Evolutionary conservation across 2,113 vertebrate genomes (phyloP).

Genomic region (Sclerurus mexicanus): DNA sequence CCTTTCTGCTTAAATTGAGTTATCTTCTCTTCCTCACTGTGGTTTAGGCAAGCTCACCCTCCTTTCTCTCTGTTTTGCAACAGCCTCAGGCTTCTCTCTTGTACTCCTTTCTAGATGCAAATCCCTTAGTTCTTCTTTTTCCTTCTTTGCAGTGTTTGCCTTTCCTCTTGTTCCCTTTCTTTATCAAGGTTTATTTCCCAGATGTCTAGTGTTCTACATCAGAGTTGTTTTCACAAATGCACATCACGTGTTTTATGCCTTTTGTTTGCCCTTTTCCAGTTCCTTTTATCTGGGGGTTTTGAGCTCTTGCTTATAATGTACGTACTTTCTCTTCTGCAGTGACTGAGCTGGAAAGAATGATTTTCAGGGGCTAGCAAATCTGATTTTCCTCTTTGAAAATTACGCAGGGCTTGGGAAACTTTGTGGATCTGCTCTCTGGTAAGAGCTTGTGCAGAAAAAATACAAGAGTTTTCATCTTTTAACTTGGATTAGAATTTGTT

Average conservation of each 20-base stretch:
- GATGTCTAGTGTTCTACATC: neutral
- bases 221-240: neutral
- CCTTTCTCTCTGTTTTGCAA: neutral
- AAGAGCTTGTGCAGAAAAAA: neutral
- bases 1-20: neutral
- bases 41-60: neutral
- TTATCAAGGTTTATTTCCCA: conserved; percentile 25
- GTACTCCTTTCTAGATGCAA: neutral
- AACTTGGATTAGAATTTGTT: neutral
- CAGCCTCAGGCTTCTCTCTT: neutral
- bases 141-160: neutral
- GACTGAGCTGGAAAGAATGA: neutral
- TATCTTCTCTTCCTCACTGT: neutral
- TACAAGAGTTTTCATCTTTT: neutral
- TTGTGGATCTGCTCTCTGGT: neutral
- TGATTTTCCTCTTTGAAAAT: neutral
- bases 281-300: neutral
- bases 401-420: neutral
- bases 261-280: neutral
- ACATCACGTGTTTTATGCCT: neutral
- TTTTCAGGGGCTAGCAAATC: neutral
- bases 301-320: neutral
- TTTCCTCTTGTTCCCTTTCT: neutral
- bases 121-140: neutral
- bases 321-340: neutral